Evolutionary conservation across 2,113 vertebrate species (phyloP), one percentile per base, ranked within the genome.

Genomic region (Amia ocellicauda): DNA sequence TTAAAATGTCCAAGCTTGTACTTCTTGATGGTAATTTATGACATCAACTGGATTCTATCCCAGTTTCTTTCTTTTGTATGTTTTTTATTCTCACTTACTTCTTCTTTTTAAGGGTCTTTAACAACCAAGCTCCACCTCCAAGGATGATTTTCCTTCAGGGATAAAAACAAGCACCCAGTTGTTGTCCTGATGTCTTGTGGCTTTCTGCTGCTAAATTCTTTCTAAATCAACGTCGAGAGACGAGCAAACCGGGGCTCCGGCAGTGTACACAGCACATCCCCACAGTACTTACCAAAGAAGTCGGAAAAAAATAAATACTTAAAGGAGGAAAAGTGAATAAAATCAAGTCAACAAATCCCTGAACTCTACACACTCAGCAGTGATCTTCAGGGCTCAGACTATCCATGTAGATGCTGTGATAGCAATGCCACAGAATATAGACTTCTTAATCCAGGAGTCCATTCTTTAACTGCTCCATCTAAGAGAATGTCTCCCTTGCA

Each of bases 1-100:
- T 36, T 36, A 7, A 36, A 36, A 36, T 36, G 58, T 54, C 67
- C 47, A 58, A 52, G 29, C 64, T 63, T 53, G 43, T 5, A 42
- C 28, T 59, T 68, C 60, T 47, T 2, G 67, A 72, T 73, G 40
- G 69, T 72, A 73, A 67, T 53, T 42, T 28, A 23, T 76, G 69
- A 64, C 64, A 70, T 71, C 76, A 64, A 78, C 69, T n/a, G 72
- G 61, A 55, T 36, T 50, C 52, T 77, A 69, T 56, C 68, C 77
- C 79, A 74, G 66, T 69, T 78, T 73, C 65, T 14, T 52, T 62
- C 2, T 26, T 45, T 64, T 57, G 69, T 47, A 43, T 17, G 24
- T 41, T 60, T 51, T 24, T 23, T 58, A 28, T 17, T 55, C 27
- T 20, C 14, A 14, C 43, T 16, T 42, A 62, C 5, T 45, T 57